Evolutionary conservation across 2,113 vertebrate genomes (phyloP).

Genomic region (Vidua chalybeata): DNA sequence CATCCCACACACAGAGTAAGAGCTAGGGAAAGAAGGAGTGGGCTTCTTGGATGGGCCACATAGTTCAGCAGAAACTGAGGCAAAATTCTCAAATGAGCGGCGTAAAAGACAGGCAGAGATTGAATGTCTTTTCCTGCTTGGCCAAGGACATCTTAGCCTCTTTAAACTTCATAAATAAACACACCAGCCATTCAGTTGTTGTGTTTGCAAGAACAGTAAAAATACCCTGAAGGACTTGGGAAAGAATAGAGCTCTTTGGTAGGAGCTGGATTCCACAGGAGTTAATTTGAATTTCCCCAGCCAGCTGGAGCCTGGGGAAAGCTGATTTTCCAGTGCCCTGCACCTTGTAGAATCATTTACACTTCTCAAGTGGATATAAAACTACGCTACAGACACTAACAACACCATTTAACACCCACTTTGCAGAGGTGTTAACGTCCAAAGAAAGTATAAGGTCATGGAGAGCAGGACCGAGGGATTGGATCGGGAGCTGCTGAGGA

Average conservation of each 20-base stretch:
- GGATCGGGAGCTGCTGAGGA: background rate
- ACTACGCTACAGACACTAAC: background rate
- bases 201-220: background rate
- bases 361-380: slow-evolving; percentile 18
- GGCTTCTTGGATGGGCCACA: background rate
- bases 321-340: background rate
- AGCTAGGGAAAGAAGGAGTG: background rate
- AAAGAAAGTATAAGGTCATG: background rate
- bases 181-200: background rate
- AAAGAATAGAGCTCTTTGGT: slow-evolving; percentile 6
- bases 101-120: background rate
- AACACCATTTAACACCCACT: slow-evolving; percentile 36
- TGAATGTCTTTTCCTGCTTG: background rate
- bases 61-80: background rate
- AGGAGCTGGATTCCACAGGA: background rate
- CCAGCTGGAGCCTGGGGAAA: background rate
- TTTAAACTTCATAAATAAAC: background rate
- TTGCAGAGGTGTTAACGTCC: slow-evolving; percentile 37
- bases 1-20: background rate
- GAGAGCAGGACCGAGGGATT: background rate
- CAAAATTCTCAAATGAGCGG: background rate
- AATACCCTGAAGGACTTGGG: background rate
- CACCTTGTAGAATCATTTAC: slow-evolving; percentile 33
- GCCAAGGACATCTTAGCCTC: background rate
- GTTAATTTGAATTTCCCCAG: background rate